Base-by-base conservation (phyloP, 2,888 invertebrate species). In the Autographa pulchrina region DNA sequence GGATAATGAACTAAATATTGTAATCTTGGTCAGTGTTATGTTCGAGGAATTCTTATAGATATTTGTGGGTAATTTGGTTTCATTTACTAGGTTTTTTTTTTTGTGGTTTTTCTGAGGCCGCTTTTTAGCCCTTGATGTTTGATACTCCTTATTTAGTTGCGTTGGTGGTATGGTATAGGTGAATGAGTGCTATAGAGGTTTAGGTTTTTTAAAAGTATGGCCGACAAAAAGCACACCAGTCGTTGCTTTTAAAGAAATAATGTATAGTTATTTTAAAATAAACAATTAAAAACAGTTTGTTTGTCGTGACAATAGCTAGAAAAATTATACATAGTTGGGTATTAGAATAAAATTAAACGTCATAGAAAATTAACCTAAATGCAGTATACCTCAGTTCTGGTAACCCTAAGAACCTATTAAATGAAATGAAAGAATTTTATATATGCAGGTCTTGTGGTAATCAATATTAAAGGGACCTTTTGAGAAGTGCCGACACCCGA, bases 381-480 rank as follows among this genome's bases (percentile, higher is more conserved):
- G n/a, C 48, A n/a, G n/a, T 48, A n/a, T n/a, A 48, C 0, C 3
- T n/a, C 8, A 0, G 3, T 20, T 35, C 20, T 67, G 83, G 82
- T 81, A 76, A 75, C 81, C 83, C 81, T 86, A 84, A 68, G 64
- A 77, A 79, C 52, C 84, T 75, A 84, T 87, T 85, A 88, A 85
- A 83, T 82, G 80, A 77, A 86, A 86, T 84, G 86, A 85, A 85
- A 80, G 83, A 85, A 83, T 88, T 84, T 87, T 87, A 86, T 85
- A 86, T 77, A 85, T 87, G 78, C 87, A 87, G 83, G 83, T 72
- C 82, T 80, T 73, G 73, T 79, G 81, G 76, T 78, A 78, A 88
- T 88, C 88, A 86, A 88, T 87, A 88, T 86, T 85, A 82, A 81
- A 82, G 80, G 48, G 67, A 67, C 79, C 80, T 78, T 82, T 72